These are phyloP conservation scores for Callosobruchus maculatus DNA, from an alignment of 2,888 invertebrate genomes.

Conservation along the genomic window DNA sequence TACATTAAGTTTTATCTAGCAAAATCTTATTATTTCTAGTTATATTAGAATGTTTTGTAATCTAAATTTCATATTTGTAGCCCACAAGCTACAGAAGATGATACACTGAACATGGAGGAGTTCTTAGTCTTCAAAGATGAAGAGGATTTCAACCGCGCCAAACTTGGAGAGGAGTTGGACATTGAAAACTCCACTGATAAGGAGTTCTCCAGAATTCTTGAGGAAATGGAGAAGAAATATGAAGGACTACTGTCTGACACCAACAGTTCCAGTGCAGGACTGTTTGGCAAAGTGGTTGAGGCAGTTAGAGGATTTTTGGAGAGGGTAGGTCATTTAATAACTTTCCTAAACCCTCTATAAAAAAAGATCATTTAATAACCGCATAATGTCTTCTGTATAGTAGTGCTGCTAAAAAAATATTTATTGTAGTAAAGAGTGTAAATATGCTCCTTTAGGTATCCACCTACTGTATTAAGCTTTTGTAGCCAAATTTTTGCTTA, in stretches of 20 bases:
- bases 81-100: constrained; percentile 53
- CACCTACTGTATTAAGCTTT: too few relatives aligned
- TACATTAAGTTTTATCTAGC: too few relatives aligned
- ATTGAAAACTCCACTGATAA: constrained; percentile 40
- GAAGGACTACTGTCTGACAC: constrained; percentile 25
- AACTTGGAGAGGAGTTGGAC: constrained; percentile 38
- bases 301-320: constrained; percentile 27
- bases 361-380: too few relatives aligned
- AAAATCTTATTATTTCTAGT: too few relatives aligned
- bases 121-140: constrained; percentile 55
- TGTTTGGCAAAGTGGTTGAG: constrained; percentile 29
- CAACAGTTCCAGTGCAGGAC: constrained; percentile 27
- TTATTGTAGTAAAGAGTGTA: too few relatives aligned
- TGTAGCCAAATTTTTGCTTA: too few relatives aligned
- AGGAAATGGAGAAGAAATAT: constrained; percentile 32
- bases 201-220: constrained; percentile 33
- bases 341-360: too few relatives aligned
- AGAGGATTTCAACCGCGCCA: constrained; percentile 34
- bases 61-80: constrained; percentile 20
- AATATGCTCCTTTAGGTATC: too few relatives aligned
- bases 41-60: too few relatives aligned
- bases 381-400: too few relatives aligned
- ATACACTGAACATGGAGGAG: constrained; percentile 60
- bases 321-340: background rate
- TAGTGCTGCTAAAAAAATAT: too few relatives aligned